Base-by-base conservation (phyloP, 1,140 invertebrate species). In the Drosophila lowei region DNA sequence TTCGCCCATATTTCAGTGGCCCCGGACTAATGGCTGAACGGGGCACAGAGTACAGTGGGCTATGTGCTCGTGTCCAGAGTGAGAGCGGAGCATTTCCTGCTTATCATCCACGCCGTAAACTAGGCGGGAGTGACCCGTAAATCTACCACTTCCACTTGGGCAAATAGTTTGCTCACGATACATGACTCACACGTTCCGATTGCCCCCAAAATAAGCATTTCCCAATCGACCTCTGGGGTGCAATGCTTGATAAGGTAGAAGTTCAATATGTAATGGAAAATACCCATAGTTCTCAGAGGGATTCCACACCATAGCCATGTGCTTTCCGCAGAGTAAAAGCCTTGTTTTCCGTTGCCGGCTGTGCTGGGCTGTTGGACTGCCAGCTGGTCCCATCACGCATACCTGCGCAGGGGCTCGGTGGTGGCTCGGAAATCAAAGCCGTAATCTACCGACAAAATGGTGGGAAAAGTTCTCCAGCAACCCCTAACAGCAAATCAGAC, bases 401-500 rank as follows among this genome's bases (percentile, higher is more conserved):
- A 84, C 80, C 80, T 84, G 80, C 81, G 81, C 80, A 84, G 23
- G 23, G 4, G 13, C 59, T 52, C 56, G 61, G 56, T 76, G 66
- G 66, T 72, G 53, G 72, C 55, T 52, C 56, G 60, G 47, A 84
- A 83, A 84, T 67, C 71, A 70, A 5, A 58, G 38, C 43, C 46
- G 43, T 23, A 60, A 70, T 62, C 67, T 59, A 57, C 61, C 16
- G 25, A 18, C 9, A 59, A 54, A 63, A 55, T 65, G 61, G 48
- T 85, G 59, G 52, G 65, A 83, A 83, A 78, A 71, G 49, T 84
- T 75, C 64, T 62, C 25, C 81, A 86, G 34, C 81, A 86, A 86
- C 81, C 80, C 80, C 46, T 38, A 7, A 16, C 53, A 54, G 18
- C 9, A 38, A 79, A 61, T 61, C 61, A 72, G 57, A 84, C 80